Percentiles rank a stretch among this genome's conserved stretches.
phyloP scores from a whole-genome alignment of 1,140 invertebrate genomes.

The Megalopta genalis region DNA sequence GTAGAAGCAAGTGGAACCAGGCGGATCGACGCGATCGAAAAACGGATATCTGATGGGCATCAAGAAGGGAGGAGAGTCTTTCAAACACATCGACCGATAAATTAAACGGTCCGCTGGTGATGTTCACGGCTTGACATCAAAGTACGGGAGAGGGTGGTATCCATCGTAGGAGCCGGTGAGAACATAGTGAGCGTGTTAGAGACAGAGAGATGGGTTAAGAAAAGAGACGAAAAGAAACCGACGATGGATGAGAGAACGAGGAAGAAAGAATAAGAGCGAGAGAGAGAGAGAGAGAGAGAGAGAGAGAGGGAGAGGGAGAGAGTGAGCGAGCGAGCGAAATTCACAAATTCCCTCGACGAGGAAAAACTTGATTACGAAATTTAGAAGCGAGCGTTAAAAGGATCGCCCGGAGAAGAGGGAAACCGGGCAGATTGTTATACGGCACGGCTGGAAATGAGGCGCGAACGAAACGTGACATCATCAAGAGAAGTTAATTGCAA shows the following conservation, averaged over 20 bases:
- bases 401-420: slow-evolving; percentile 53
- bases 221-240: background rate
- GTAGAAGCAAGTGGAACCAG: slow-evolving; percentile 22
- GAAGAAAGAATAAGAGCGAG: too few species aligned
- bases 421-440: slow-evolving; percentile 64
- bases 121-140: slow-evolving; percentile 71
- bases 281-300: background rate
- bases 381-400: slow-evolving; percentile 72
- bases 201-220: background rate
- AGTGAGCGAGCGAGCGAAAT: slow-evolving; percentile 46
- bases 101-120: slow-evolving; percentile 69
- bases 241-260: too few species aligned
- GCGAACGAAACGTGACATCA: slow-evolving; percentile 70
- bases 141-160: slow-evolving; percentile 52
- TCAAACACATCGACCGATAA: slow-evolving; percentile 71
- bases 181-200: background rate
- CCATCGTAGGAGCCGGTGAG: slow-evolving; percentile 13
- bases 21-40: slow-evolving; percentile 28
- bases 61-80: slow-evolving; percentile 50
- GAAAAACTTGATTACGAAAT: slow-evolving; percentile 79
- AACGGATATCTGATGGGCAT: slow-evolving; percentile 44
- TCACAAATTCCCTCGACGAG: slow-evolving; percentile 67
- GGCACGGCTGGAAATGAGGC: slow-evolving; percentile 68
- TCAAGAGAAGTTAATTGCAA: slow-evolving; percentile 76
- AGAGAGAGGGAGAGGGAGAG: background rate